Conservation (phyloP, 2,888 invertebrate species). For the Coecobrya sp. region DNA sequence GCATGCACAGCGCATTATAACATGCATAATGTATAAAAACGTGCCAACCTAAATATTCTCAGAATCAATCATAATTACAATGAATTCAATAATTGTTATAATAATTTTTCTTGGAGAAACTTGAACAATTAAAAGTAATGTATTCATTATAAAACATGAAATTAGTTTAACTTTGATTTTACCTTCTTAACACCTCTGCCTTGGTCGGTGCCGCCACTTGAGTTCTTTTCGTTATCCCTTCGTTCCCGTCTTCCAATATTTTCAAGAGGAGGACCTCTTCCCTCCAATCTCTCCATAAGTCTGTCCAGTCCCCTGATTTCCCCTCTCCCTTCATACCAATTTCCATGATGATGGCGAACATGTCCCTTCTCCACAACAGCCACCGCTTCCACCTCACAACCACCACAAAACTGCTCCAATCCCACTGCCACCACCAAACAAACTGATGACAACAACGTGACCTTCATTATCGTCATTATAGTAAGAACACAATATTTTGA, state of each 20-base stretch:
- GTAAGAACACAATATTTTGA: constrained; percentile 41
- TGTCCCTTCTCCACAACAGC: not conserved
- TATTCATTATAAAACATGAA: not conserved
- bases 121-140: too few species aligned
- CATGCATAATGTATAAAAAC: too few species aligned
- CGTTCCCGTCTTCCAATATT: constrained; percentile 20
- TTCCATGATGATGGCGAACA: not conserved
- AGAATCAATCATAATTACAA: not conserved
- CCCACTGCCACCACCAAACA: not conserved
- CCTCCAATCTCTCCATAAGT: not conserved
- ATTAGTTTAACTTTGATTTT: too few species aligned
- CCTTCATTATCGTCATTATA: not conserved
- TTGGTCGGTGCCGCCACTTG: not conserved
- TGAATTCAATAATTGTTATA: too few species aligned
- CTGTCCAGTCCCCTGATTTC: not conserved
- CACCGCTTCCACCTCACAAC: not conserved
- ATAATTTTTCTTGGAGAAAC: too few species aligned
- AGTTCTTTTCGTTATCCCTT: not conserved
- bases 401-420: not conserved
- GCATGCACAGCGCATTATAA: not conserved
- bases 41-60: not conserved
- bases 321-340: not conserved
- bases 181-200: not conserved
- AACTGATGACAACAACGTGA: not conserved
- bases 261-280: not conserved